phyloP scores from a whole-genome alignment of 2,113 vertebrate genomes.

The Gadus chalcogrammus region DNA sequence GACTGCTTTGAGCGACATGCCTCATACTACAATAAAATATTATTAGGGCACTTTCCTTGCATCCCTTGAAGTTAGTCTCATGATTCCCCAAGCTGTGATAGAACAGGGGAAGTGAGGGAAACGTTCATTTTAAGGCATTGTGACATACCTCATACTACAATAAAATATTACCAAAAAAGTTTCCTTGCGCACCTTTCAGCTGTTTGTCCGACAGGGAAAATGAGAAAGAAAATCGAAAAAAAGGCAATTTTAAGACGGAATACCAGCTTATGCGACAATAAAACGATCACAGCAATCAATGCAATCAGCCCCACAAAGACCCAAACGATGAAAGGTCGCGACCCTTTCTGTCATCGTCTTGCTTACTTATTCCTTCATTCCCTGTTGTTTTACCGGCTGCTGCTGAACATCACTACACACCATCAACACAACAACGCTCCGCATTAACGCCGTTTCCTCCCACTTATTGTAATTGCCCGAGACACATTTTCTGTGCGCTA shows the following conservation, averaged over 20 bases:
- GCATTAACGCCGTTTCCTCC: not conserved
- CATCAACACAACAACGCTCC: constrained; percentile 13
- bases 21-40: constrained; percentile 1
- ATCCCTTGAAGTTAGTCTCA: not conserved
- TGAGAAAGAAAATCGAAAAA: not conserved
- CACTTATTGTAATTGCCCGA: not conserved
- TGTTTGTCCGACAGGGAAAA: not conserved
- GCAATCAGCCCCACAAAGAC: not conserved
- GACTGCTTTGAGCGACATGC: not conserved
- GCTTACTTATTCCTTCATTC: constrained; percentile 1
- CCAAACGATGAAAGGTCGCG: not conserved
- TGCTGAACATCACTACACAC: not conserved
- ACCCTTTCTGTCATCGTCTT: not conserved
- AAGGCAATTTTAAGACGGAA: not conserved
- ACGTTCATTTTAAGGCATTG: not conserved
- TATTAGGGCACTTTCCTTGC: too few species aligned
- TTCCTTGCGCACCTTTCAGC: too few species aligned
- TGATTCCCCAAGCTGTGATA: not conserved
- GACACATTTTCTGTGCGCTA: too few species aligned
- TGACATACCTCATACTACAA: not conserved
- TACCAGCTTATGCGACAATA: not conserved
- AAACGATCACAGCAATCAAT: not conserved
- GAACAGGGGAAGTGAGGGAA: too few species aligned
- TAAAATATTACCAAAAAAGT: not conserved
- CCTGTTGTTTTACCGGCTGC: constrained; percentile 15